A percentile compares a stretch with the other conserved stretches of the same genome.
Conservation (phyloP, 2,888 invertebrate species). For the Chloroclysta siterata region DNA sequence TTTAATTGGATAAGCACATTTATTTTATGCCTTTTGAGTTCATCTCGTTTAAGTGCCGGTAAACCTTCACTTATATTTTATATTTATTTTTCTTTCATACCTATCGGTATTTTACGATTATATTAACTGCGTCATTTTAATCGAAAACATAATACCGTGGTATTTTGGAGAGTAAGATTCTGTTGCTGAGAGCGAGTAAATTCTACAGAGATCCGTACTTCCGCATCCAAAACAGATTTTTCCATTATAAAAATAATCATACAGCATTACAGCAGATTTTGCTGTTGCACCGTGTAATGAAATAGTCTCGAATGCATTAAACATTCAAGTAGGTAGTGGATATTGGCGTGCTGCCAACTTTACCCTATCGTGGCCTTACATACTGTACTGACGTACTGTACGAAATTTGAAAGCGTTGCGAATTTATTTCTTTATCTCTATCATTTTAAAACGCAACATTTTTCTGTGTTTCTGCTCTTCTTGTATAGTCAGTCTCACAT, state of each 20-base stretch:
- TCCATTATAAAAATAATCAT: constrained; percentile 21
- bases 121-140: constrained; percentile 5
- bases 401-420: constrained; percentile 61
- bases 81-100: constrained; percentile 10
- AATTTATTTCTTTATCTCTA: constrained; percentile 52
- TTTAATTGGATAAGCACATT: constrained; percentile 36
- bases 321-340: constrained; percentile 56
- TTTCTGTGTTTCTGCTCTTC: constrained; percentile 29
- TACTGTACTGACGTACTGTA: constrained; percentile 35
- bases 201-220: constrained; percentile 1
- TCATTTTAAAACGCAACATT: constrained; percentile 43
- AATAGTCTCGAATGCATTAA: constrained; percentile 59
- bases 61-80: constrained; percentile 11
- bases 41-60: constrained; percentile 20
- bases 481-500: background rate
- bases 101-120: constrained; percentile 6
- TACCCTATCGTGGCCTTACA: constrained; percentile 49
- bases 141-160: constrained; percentile 7
- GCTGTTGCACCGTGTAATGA: constrained; percentile 49
- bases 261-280: constrained; percentile 27
- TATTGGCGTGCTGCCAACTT: constrained; percentile 57
- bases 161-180: background rate
- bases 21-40: constrained; percentile 35
- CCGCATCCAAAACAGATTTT: constrained; percentile 7
- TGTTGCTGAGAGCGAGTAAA: background rate